A percentile compares a stretch with the other conserved stretches of the same genome.
Evolutionary conservation across 2,888 invertebrate genomes (phyloP).

Genomic region (Empis livida): DNA sequence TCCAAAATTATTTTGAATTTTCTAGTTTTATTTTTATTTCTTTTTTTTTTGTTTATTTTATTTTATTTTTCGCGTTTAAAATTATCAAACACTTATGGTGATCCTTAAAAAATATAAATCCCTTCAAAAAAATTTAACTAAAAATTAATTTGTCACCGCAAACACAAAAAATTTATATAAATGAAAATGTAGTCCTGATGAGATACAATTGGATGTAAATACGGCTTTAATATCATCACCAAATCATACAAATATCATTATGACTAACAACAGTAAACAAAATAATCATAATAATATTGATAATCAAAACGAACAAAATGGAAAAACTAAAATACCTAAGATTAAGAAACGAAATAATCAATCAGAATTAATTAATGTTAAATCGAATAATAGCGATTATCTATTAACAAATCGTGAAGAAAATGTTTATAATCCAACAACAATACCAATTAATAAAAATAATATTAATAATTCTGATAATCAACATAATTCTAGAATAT

Average conservation of each 20-base stretch:
- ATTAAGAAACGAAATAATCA: too few species aligned
- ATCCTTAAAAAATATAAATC: neutral
- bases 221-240: conserved; percentile 3
- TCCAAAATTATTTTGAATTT: neutral
- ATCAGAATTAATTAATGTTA: too few species aligned
- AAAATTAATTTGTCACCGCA: neutral
- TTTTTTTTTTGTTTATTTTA: neutral
- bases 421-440: conserved; percentile 32
- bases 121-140: conserved; percentile 3
- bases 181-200: conserved; percentile 3
- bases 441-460: conserved; percentile 20
- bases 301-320: neutral
- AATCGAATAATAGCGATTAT: too few species aligned
- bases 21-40: neutral
- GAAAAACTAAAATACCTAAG: neutral
- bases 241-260: neutral
- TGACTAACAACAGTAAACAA: neutral
- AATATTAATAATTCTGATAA: neutral
- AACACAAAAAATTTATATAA: neutral
- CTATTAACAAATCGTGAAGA: conserved; percentile 25
- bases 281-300: neutral
- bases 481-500: neutral
- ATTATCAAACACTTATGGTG: too few species aligned
- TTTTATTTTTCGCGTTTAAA: too few species aligned
- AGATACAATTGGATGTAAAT: conserved; percentile 3